Percentiles rank a stretch among this genome's conserved stretches.
Evolutionary conservation across 2,113 vertebrate species (phyloP).

Genomic region (Todiramphus saurophagus): DNA sequence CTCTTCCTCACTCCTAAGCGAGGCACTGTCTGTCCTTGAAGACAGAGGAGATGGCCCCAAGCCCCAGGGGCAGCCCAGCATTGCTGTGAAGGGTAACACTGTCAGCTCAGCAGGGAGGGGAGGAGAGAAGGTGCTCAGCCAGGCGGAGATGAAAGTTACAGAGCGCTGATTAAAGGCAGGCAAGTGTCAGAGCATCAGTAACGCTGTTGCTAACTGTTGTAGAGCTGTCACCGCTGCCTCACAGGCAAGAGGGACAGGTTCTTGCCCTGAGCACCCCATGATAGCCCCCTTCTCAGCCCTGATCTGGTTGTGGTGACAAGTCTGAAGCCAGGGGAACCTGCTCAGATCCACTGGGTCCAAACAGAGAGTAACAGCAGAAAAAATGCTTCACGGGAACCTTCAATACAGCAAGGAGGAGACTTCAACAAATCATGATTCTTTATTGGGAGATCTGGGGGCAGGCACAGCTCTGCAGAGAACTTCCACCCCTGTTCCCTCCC

Average conservation of each 20-base stretch:
- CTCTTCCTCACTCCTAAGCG: not conserved
- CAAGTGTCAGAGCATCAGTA: not conserved
- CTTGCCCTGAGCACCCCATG: conserved; percentile 56
- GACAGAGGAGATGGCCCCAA: not conserved
- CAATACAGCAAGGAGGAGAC: not conserved
- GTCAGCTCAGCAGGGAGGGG: not conserved
- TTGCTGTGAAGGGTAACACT: not conserved
- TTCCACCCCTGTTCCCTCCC: not conserved
- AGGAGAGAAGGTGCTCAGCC: conserved; percentile 12
- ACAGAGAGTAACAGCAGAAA: not conserved
- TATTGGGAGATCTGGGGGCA: not conserved
- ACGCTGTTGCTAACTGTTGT: not conserved
- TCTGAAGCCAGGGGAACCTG: not conserved
- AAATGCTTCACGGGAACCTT: not conserved
- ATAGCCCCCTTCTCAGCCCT: not conserved
- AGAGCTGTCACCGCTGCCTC: conserved; percentile 3
- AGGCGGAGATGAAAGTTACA: not conserved
- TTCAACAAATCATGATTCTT: not conserved
- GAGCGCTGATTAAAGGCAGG: conserved; percentile 39
- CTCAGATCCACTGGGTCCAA: not conserved
- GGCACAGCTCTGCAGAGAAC: not conserved
- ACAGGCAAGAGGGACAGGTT: not conserved
- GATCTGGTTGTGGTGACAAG: not conserved
- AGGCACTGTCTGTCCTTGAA: not conserved
- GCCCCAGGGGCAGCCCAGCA: not conserved